These are phyloP conservation scores for Scalopus aquaticus DNA, from an alignment of 2,113 vertebrate genomes.

Conservation along the genomic window DNA sequence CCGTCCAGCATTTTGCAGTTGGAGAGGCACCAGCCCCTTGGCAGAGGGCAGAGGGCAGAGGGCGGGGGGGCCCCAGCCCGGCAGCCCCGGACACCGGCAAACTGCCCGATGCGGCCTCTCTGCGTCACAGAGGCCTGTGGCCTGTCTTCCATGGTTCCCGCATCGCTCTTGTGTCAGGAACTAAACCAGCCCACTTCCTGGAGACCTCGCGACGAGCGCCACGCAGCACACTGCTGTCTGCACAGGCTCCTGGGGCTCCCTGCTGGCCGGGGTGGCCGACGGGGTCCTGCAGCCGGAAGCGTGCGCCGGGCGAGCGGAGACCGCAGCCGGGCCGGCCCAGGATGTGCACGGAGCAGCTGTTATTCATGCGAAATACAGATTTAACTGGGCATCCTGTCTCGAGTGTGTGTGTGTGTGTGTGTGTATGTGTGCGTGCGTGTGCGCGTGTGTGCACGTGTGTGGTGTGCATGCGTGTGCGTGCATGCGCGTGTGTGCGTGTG, in stretches of 20 bases:
- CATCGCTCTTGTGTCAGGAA: neutral
- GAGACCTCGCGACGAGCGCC: neutral
- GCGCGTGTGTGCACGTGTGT: too few relatives aligned
- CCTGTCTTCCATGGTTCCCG: neutral
- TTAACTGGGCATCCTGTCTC: too few relatives aligned
- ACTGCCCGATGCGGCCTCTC: neutral
- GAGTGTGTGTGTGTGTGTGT: fast-evolving
- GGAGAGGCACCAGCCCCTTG: neutral
- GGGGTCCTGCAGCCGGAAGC: too few relatives aligned
- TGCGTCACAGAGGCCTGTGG: neutral
- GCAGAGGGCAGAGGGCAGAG: neutral
- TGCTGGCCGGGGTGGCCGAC: neutral
- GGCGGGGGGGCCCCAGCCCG: too few relatives aligned
- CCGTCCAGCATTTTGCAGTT: fast-evolving
- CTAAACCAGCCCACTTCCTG: neutral
- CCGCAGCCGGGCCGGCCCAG: too few relatives aligned
- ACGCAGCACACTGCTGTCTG: neutral
- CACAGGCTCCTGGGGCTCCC: neutral
- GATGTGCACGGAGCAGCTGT: too few relatives aligned
- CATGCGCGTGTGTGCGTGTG: too few relatives aligned
- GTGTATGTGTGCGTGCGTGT: too few relatives aligned
- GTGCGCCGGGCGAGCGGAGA: too few relatives aligned
- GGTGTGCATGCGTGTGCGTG: too few relatives aligned
- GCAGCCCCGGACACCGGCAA: neutral
- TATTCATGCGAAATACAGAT: neutral